Conservation (phyloP, 2,113 vertebrate genomes). For the Siniperca knerii region DNA sequence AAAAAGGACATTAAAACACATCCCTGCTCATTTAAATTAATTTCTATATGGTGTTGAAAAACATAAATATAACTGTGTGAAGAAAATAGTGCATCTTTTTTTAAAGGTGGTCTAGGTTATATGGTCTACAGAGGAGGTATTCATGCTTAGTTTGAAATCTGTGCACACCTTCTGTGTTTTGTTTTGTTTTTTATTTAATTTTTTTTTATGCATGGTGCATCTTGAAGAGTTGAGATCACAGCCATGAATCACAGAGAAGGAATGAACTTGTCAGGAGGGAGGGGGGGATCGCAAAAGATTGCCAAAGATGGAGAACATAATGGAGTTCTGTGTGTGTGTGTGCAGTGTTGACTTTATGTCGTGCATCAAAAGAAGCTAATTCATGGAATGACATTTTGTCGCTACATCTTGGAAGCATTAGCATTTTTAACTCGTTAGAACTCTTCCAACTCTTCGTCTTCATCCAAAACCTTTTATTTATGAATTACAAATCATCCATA, state of each 20-base stretch:
- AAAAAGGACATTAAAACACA: background rate
- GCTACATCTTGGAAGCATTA: slow-evolving; percentile 21
- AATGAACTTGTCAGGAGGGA: slow-evolving; percentile 50
- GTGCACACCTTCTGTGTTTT: slow-evolving; percentile 26
- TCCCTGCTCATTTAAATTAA: background rate
- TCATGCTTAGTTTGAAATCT: slow-evolving; percentile 17
- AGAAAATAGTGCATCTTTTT: background rate
- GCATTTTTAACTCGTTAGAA: slow-evolving; percentile 37
- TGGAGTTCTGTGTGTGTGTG: background rate
- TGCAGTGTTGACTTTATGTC: slow-evolving; percentile 18
- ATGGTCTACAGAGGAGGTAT: background rate
- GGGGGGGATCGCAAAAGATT: slow-evolving; percentile 11
- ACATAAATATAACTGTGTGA: background rate
- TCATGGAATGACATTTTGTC: slow-evolving; percentile 12
- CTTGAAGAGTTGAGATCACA: slow-evolving; percentile 54
- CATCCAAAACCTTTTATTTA: slow-evolving; percentile 48
- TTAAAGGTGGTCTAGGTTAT: background rate
- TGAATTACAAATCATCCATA: slow-evolving; percentile 21
- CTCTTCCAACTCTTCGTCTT: background rate
- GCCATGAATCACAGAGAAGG: slow-evolving; percentile 66
- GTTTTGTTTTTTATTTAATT: background rate
- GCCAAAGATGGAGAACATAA: slow-evolving; percentile 46
- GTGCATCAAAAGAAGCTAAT: slow-evolving; percentile 5
- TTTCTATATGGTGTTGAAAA: background rate
- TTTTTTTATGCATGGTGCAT: slow-evolving; percentile 35